Base-by-base conservation (phyloP, 2,797 vertebrate species). In the Clarias fuscus region DNA sequence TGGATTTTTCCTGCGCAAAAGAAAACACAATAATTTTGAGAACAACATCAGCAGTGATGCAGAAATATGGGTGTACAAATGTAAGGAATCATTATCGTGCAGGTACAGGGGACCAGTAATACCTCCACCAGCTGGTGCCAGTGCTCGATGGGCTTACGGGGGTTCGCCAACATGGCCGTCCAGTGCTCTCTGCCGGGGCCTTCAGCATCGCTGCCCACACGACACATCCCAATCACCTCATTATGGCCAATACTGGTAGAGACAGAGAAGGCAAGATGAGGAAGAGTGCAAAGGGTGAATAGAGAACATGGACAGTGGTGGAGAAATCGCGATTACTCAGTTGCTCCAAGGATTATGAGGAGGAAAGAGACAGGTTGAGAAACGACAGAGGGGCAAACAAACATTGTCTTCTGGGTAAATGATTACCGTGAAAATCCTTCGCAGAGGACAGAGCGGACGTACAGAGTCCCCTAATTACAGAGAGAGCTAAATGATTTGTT, bases 101-200 rank as follows among this genome's bases (percentile, higher is more conserved):
- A 72, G 8, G 22, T 24, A n/a, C 10, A 71, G 48, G 43, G 18
- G 56, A 81, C 24, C 59, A 58, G 30, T 89, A 87, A 90, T 94
- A 98, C 97, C 97, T 98, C 97, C 67, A 97, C 96, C 68, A 98
- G 96, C 88, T 97, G 97, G 91, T 98, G 96, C 97, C 97, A 98
- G 90, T 98, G 97, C 88, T 98, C 97, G 83, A 98, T 97, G 37
- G 97, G 97, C 88, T 98, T 97, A 84, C 97, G 97, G 18, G 97
- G 97, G 85, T 98, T 98, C 48, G 96, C 96, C 94, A 98, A 87
- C 97, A 98, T 98, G 94, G 97, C 97, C 0, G 94, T 90, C 97
- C 97, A 98, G 95, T 98, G 97, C 90, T 98, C 97, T 22, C 97
- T 95, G 78, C 97, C 97, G 0, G 96, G 96, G 20, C 96, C 96